phyloP scores from a whole-genome alignment of 2,888 invertebrate genomes.

The Ferrisia virgata region DNA sequence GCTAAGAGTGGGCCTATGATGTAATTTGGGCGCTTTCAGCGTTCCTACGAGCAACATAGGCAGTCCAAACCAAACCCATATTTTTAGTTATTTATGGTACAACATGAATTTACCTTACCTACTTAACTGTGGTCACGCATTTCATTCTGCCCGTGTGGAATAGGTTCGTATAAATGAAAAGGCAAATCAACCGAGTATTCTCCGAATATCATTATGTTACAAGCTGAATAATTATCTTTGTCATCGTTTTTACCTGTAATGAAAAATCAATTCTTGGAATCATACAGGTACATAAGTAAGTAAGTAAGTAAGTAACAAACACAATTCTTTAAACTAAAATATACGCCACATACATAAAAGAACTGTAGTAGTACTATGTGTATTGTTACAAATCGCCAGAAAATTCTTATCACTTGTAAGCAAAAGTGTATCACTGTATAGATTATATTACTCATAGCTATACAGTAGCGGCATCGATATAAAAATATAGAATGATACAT shows the following conservation, averaged over 20 bases:
- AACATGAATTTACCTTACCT: background rate
- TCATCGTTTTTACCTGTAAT: slow-evolving; percentile 23
- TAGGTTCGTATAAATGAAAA: background rate
- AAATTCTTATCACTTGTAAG: background rate
- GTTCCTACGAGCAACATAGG: background rate
- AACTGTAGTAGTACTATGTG: no score
- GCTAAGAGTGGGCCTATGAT: background rate
- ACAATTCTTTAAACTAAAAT: background rate
- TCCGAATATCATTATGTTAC: slow-evolving; percentile 23
- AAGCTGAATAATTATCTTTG: background rate
- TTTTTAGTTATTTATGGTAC: background rate
- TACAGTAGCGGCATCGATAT: no score
- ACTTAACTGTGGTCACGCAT: background rate
- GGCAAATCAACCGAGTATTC: slow-evolving; percentile 9
- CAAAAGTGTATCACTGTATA: background rate
- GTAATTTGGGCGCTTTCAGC: background rate
- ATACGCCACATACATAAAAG: background rate
- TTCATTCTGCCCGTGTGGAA: background rate
- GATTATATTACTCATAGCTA: background rate
- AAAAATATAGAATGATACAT: no score
- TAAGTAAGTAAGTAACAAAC: background rate
- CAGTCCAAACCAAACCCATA: background rate
- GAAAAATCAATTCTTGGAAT: slow-evolving; percentile 16
- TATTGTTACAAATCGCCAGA: background rate
- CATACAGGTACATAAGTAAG: background rate